Conservation (phyloP, 1,140 invertebrate species). For the Tribolium madens region DNA sequence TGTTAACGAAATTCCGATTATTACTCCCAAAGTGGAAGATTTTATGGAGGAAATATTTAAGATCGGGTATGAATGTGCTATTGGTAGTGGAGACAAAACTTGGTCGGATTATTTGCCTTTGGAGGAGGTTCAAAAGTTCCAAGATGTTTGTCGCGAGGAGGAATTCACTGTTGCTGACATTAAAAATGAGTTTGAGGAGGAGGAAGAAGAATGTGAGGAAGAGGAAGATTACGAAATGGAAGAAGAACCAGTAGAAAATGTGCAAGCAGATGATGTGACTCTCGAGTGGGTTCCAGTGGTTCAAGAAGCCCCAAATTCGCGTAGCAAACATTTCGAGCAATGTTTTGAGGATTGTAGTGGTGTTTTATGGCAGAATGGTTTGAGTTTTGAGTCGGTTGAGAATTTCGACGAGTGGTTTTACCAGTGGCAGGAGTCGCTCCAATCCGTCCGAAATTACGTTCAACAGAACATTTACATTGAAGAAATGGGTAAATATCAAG, state of each 20-base stretch:
- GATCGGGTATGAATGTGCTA: slow-evolving; percentile 54
- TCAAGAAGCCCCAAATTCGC: background rate
- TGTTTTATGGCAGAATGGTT: slow-evolving; percentile 54
- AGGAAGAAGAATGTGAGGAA: slow-evolving; percentile 30
- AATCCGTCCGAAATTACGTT: slow-evolving; percentile 58
- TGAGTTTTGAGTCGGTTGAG: slow-evolving; percentile 55
- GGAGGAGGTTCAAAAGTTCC: slow-evolving; percentile 16
- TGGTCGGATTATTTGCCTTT: slow-evolving; percentile 41
- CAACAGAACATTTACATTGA: slow-evolving; percentile 62
- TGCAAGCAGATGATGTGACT: slow-evolving; percentile 36
- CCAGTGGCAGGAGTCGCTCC: slow-evolving; percentile 59
- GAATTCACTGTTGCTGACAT: background rate
- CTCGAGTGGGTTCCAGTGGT: slow-evolving; percentile 55
- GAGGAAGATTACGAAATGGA: slow-evolving; percentile 54
- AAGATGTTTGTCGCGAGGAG: slow-evolving; percentile 21
- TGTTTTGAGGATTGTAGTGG: slow-evolving; percentile 58
- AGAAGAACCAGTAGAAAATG: slow-evolving; percentile 27
- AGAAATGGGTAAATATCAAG: slow-evolving; percentile 60
- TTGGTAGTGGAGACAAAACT: slow-evolving; percentile 41
- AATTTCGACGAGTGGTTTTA: slow-evolving; percentile 57
- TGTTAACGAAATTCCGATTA: background rate
- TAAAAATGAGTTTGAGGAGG: slow-evolving; percentile 18
- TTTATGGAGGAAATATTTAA: slow-evolving; percentile 57
- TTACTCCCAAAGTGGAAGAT: slow-evolving; percentile 12
- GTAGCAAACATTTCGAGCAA: slow-evolving; percentile 45